Evolutionary conservation across 2,888 invertebrate species (phyloP), one percentile per base, ranked within the genome.

Genomic region (Eurytoma adleriae): DNA sequence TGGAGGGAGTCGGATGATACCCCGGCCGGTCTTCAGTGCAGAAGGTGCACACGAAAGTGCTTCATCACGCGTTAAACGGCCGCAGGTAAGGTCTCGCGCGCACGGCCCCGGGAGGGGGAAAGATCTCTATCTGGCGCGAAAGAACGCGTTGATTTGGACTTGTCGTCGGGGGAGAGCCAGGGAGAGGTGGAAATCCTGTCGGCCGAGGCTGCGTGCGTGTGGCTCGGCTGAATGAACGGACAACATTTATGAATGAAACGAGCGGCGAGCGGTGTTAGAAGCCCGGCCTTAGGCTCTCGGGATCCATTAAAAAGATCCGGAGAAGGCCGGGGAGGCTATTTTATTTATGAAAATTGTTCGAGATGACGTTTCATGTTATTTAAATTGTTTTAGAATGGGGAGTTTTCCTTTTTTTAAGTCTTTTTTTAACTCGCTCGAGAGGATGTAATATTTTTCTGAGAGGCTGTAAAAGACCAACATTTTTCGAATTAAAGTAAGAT

Each of bases 41-140:
- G 2, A n/a, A 18, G 40, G 2, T 20, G 40, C 50, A 62, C 14
- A 40, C 12, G 50, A 71, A 66, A 66, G 78, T 80, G 77, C 78
- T 82, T 84, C 83, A 80, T 85, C 84, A 83, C 80, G 59, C 83
- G 81, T 76, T 83, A 72, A 84, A 82, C 64, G 78, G 73, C 57
- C 71, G 69, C 52, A 75, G 24, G 69, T 59, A 70, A 50, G 20
- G n/a, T 27, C 68, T 48, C 59, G 12, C 59, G 12, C 5, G 59
- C 18, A 48, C 18, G 3, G 40, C 66, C 52, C 13, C 12, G 54
- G 79, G 74, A 78, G 20, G 40, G 40, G 40, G 5, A 74, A 79
- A 84, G 85, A 84, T 84, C 80, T 67, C 73, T 84, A 84, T 85
- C 84, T 82, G 73, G 83, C 77, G 84, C 80, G 82, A 84, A 85